Percentiles rank a stretch among this genome's conserved stretches.
These are phyloP conservation scores for Patagioenas fasciata DNA, from an alignment of 2,113 vertebrate species.

Conservation along the genomic window DNA sequence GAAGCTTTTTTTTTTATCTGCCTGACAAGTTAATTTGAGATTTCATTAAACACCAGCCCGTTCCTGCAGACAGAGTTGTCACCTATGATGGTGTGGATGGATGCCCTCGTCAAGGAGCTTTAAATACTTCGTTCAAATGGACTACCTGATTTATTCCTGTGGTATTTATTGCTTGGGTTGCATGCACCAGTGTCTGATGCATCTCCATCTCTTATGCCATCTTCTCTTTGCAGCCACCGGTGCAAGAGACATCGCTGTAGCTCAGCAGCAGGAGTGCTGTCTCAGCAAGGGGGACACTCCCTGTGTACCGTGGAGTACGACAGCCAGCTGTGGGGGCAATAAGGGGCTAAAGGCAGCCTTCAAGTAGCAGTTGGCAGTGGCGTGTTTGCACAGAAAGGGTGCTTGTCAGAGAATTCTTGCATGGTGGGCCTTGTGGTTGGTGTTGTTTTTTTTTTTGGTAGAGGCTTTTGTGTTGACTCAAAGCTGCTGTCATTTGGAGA, in stretches of 20 bases:
- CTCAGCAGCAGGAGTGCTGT: neutral
- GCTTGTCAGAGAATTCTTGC: neutral
- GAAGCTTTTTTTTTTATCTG: neutral
- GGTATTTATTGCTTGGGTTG: neutral
- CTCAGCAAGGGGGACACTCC: neutral
- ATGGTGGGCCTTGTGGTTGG: neutral
- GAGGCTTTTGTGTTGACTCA: neutral
- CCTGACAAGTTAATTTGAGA: neutral
- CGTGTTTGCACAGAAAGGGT: neutral
- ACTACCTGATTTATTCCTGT: neutral
- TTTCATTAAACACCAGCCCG: neutral
- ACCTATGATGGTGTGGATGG: rapidly evolving
- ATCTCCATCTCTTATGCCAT: neutral
- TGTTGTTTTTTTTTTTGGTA: neutral
- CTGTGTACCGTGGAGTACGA: rapidly evolving
- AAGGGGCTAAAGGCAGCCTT: neutral
- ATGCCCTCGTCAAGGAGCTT: neutral
- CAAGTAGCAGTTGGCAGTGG: neutral
- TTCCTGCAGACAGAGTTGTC: neutral
- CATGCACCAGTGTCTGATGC: neutral
- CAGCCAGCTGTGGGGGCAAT: rapidly evolving
- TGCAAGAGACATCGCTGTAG: neutral
- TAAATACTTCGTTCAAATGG: neutral
- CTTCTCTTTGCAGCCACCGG: neutral
- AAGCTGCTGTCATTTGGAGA: neutral